A percentile compares a stretch with the other conserved stretches of the same genome.
phyloP scores from a whole-genome alignment of 2,797 vertebrate genomes.

The Scleropages formosus region DNA sequence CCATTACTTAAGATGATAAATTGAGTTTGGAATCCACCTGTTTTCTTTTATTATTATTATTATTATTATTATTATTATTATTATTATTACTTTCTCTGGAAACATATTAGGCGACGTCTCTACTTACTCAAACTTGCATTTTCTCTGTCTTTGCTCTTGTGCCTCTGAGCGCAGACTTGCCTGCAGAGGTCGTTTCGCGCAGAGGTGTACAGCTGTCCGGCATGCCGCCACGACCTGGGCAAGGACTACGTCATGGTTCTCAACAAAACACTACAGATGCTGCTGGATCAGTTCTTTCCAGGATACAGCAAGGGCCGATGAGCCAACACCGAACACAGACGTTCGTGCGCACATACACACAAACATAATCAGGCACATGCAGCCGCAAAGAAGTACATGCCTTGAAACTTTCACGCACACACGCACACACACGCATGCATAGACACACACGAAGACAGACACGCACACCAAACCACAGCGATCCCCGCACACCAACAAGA shows the following conservation, averaged over 20 bases:
- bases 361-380: constrained; percentile 15
- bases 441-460: constrained; percentile 22
- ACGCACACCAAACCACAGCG: constrained; percentile 31
- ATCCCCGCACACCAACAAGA: constrained; percentile 29
- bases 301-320: constrained; percentile 99
- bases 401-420: constrained; percentile 12
- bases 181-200: constrained; percentile 95
- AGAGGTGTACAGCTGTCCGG: constrained; percentile 93
- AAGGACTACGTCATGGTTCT: constrained; percentile 90
- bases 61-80: no score
- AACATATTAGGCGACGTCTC: no score
- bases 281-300: constrained; percentile 97
- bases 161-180: constrained; percentile 77
- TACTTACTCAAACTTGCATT: no score
- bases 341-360: constrained; percentile 10
- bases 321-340: constrained; percentile 51
- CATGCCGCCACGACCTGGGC: constrained; percentile 93
- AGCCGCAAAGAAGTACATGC: constrained; percentile 18
- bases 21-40: no score
- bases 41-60: no score
- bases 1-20: no score
- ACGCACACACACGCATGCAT: constrained; percentile 22
- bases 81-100: no score
- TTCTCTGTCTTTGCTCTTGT: background rate
- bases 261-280: constrained; percentile 89